A percentile compares a stretch with the other conserved stretches of the same genome.
Conservation (phyloP, 2,888 invertebrate species). For the Cheiracanthium punctorium region DNA sequence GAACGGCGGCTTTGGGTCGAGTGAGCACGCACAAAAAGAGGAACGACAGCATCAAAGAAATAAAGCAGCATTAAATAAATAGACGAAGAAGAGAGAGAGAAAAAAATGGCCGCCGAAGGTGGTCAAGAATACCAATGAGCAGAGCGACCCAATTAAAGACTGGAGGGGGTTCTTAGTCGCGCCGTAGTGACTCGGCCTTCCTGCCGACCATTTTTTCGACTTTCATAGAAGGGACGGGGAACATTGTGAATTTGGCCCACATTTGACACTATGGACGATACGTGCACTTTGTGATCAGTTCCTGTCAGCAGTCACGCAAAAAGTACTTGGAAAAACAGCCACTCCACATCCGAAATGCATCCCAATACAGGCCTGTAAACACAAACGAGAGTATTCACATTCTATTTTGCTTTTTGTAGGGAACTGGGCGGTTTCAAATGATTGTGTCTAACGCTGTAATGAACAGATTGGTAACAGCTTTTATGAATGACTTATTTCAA, state of each 20-base stretch:
- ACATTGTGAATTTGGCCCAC: not conserved
- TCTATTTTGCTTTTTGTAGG: no score
- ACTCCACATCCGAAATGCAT: no score
- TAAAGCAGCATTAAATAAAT: slow-evolving; percentile 36
- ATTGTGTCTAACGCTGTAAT: no score
- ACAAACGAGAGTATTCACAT: no score
- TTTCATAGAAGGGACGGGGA: not conserved
- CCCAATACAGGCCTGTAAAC: no score
- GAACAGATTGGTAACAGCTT: no score
- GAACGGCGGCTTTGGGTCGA: slow-evolving; percentile 35
- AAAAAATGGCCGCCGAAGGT: slow-evolving; percentile 40
- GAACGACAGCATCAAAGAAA: slow-evolving; percentile 19
- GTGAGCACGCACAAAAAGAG: slow-evolving; percentile 34
- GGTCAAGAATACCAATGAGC: slow-evolving; percentile 65
- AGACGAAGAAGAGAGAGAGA: slow-evolving; percentile 8
- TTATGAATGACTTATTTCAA: no score
- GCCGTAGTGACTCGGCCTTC: slow-evolving; percentile 57
- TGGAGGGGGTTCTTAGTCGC: slow-evolving; percentile 54
- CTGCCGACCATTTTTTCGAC: slow-evolving; percentile 43
- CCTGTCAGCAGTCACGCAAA: slow-evolving; percentile 3
- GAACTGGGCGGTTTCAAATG: no score
- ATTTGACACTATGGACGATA: not conserved
- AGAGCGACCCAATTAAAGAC: slow-evolving; percentile 67
- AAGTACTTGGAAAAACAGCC: no score
- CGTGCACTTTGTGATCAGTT: slow-evolving; percentile 10